Base-by-base conservation (phyloP, 2,797 vertebrate species). In the Gobionotothen gibberifrons region DNA sequence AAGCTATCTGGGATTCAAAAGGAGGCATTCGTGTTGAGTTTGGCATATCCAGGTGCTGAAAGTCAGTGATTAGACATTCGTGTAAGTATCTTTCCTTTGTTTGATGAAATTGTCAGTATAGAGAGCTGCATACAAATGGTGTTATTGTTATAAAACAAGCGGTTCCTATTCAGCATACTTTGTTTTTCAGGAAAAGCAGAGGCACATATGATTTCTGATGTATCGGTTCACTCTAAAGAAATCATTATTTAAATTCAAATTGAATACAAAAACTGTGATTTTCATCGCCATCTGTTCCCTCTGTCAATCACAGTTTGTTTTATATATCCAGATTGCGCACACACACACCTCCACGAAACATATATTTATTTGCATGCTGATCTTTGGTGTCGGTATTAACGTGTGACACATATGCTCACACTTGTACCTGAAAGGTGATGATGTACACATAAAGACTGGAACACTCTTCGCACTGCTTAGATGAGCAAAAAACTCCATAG, bases 1-100 rank as follows among this genome's bases (percentile, higher is more conserved):
- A 39, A 61, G 72, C 53, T 39, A 72, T 81, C 63, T 70, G 55
- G 72, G 77, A 76, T 72, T 60, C 56, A 76, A 83, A 87, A 81
- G 54, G 72, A 76, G 40, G 62, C 57, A 29, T 19, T 47, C 48
- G 69, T 76, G 58, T 53, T 62, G 76, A 82, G 69, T 89, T 19
- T 59, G 43, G 47, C 59, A 52, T 60, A 80, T 67, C 55, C 52
- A 51, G n/a, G 22, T 47, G 54, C n/a, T 61, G 53, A 74, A 56
- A 72, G n/a, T 80, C 15, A 17, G 47, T 63, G 36, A 82, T 84
- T 54, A 59, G 60, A 19, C 21, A 54, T 47, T 40, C 29, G 62
- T 55, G 7, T 69, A 68, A 61, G 53, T 39, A 39, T 67, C 32
- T 67, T 72, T 62, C 48, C 13, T 56, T 54, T 59, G 52, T 49